Evolutionary conservation across 1,140 invertebrate species (phyloP).

Genomic region (Charaxes varanes): DNA sequence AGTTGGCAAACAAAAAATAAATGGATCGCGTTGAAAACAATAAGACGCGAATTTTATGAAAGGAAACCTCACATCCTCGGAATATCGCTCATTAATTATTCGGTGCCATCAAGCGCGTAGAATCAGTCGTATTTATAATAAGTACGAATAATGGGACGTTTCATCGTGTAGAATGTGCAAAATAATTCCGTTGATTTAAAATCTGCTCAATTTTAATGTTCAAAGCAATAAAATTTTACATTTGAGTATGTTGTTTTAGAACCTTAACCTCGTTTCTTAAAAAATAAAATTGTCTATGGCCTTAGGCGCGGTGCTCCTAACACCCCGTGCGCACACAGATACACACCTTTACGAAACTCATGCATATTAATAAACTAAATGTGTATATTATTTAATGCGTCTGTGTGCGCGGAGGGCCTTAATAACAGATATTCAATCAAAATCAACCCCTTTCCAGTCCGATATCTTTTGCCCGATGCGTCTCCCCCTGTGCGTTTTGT

Average conservation of each 20-base stretch:
- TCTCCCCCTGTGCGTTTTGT: slow-evolving; percentile 52
- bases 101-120: slow-evolving; percentile 43
- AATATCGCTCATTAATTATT: slow-evolving; percentile 59
- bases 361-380: slow-evolving; percentile 70
- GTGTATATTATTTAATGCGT: slow-evolving; percentile 61
- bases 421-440: slow-evolving; percentile 73
- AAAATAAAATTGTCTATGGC: slow-evolving; percentile 14
- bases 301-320: slow-evolving; percentile 10
- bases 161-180: slow-evolving; percentile 7
- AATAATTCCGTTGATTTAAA: slow-evolving; percentile 4
- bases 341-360: slow-evolving; percentile 58
- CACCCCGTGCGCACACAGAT: slow-evolving; percentile 22
- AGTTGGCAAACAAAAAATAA: slow-evolving; percentile 57
- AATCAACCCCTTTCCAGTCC: slow-evolving; percentile 64
- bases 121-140: slow-evolving; percentile 30
- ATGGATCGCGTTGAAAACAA: slow-evolving; percentile 49
- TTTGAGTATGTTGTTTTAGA: background rate
- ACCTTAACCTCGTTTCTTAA: background rate
- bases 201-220: background rate
- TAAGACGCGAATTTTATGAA: slow-evolving; percentile 46
- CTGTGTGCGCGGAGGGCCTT: slow-evolving; percentile 58
- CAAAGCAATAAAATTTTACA: slow-evolving; percentile 2
- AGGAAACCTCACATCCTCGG: slow-evolving; percentile 56
- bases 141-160: slow-evolving; percentile 22
- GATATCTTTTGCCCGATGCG: slow-evolving; percentile 58